Percentiles rank a stretch among this genome's conserved stretches.
Conservation (phyloP, 2,888 invertebrate species). For the Hirtodrosophila cameraria region DNA sequence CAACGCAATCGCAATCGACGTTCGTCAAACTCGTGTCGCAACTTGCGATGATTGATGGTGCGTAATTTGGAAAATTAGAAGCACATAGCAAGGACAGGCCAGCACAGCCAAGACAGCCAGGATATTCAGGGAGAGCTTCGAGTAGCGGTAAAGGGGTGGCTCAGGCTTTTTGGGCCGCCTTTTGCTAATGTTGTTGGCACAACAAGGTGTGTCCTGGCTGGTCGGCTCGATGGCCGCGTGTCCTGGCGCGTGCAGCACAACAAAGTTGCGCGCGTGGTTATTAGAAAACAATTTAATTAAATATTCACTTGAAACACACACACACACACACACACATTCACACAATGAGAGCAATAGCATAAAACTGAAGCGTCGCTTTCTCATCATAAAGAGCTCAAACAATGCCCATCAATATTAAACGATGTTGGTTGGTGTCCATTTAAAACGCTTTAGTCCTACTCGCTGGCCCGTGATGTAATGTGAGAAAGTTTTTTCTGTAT, state of each 20-base stretch:
- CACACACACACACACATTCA: conserved; percentile 45
- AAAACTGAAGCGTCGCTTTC: conserved; percentile 53
- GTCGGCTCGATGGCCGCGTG: conserved; percentile 63
- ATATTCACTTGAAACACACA: conserved; percentile 81
- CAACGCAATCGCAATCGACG: conserved; percentile 56
- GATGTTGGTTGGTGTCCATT: conserved; percentile 68
- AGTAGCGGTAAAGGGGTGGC: conserved; percentile 62
- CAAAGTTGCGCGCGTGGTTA: conserved; percentile 75
- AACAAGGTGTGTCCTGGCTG: conserved; percentile 78
- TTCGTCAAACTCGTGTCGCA: conserved; percentile 71
- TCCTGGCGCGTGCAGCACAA: conserved; percentile 58
- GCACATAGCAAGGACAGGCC: conserved; percentile 50
- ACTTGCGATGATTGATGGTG: conserved; percentile 81
- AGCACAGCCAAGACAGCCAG: not conserved
- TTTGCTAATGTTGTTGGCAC: conserved; percentile 80
- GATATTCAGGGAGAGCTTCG: not conserved
- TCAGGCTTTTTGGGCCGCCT: conserved; percentile 53
- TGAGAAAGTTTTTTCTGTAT: conserved; percentile 69
- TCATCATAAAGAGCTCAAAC: conserved; percentile 65
- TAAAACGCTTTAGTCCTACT: conserved; percentile 46
- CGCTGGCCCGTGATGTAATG: conserved; percentile 68
- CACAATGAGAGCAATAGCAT: conserved; percentile 34
- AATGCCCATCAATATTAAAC: conserved; percentile 77
- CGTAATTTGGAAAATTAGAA: conserved; percentile 82
- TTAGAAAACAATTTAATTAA: conserved; percentile 84